Evolutionary conservation across 2,888 invertebrate species (phyloP).

Genomic region (Germaria angustata): DNA sequence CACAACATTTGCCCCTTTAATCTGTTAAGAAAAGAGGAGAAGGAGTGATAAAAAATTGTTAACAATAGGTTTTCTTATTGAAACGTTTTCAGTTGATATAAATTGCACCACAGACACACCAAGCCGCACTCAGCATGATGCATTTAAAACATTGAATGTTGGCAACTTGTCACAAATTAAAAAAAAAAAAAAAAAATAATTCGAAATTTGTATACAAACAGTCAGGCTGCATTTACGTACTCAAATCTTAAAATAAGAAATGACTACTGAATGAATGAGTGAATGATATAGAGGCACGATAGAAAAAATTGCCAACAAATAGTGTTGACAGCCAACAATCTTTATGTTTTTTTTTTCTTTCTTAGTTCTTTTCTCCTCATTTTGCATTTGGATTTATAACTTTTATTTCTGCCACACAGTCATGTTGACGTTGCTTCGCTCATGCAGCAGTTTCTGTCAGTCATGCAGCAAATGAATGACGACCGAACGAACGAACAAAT

Average conservation of each 20-base stretch:
- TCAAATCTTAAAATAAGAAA: slow-evolving; percentile 43
- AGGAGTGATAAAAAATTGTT: not conserved
- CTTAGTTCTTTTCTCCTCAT: not conserved
- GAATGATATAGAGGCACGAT: slow-evolving; percentile 46
- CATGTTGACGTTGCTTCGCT: not conserved
- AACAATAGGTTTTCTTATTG: slow-evolving; percentile 47
- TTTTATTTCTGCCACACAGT: slow-evolving; percentile 28
- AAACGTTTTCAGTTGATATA: slow-evolving; percentile 41
- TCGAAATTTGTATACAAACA: slow-evolving; percentile 15
- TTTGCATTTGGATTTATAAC: slow-evolving; percentile 29
- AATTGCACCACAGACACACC: slow-evolving; percentile 40
- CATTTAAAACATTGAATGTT: slow-evolving; percentile 61
- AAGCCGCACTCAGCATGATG: slow-evolving; percentile 51
- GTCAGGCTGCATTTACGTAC: slow-evolving; percentile 25
- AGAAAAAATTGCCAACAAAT: slow-evolving; percentile 35
- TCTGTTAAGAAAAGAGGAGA: slow-evolving; percentile 10
- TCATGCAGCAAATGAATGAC: slow-evolving; percentile 56
- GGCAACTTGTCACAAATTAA: slow-evolving; percentile 63
- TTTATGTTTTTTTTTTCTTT: slow-evolving; percentile 14
- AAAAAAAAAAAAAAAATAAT: slow-evolving; percentile 2
- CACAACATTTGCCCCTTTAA: slow-evolving; percentile 51
- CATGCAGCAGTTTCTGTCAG: slow-evolving; percentile 35
- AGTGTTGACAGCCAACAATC: slow-evolving; percentile 63
- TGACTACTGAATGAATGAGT: slow-evolving; percentile 29
- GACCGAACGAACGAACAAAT: slow-evolving; percentile 46